These are phyloP conservation scores for Melieria crassipennis DNA, from an alignment of 2,888 invertebrate genomes.

Conservation along the genomic window DNA sequence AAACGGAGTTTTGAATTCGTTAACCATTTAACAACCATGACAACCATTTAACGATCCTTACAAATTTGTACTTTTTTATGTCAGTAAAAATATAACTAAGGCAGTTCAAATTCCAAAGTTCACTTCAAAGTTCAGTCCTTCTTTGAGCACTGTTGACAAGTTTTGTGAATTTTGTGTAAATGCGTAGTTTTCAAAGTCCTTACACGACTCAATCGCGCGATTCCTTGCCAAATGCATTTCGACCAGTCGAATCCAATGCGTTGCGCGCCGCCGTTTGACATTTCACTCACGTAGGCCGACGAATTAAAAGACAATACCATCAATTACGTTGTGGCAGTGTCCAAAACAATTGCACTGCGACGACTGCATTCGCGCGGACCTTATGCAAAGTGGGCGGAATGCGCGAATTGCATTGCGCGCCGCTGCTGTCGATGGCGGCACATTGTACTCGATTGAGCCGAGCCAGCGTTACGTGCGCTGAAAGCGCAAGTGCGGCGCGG, in stretches of 20 bases:
- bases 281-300: constrained; percentile 54
- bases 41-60: too few species aligned
- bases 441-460: not conserved
- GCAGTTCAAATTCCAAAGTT: too few species aligned
- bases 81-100: too few species aligned
- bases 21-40: too few species aligned
- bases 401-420: not conserved
- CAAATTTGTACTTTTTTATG: too few species aligned
- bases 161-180: not conserved
- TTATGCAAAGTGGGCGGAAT: not conserved
- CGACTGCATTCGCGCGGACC: not conserved
- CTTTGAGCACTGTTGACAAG: not conserved
- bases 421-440: not conserved
- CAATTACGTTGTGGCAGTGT: constrained; percentile 62
- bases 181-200: too few species aligned
- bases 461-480: too few species aligned
- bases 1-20: too few species aligned
- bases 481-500: too few species aligned
- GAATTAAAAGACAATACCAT: constrained; percentile 66
- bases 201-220: not conserved
- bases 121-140: too few species aligned
- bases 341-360: constrained; percentile 43
- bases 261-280: constrained; percentile 37
- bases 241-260: not conserved
- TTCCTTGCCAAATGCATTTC: constrained; percentile 2